Conservation (phyloP, 1,140 invertebrate genomes). For the Mercenaria mercenaria region DNA sequence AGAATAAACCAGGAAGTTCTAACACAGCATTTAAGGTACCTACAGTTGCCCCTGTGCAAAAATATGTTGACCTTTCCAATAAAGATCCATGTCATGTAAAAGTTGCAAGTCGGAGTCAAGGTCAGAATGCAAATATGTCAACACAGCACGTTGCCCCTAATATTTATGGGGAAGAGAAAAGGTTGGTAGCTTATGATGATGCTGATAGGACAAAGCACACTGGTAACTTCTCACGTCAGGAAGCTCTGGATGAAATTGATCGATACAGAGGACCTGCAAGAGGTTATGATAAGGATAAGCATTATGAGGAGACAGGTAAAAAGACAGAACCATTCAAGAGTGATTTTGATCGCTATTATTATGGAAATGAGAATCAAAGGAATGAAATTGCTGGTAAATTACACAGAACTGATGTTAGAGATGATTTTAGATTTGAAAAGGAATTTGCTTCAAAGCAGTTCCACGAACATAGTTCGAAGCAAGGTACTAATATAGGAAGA, state of each 20-base stretch:
- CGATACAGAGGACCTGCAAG: background rate
- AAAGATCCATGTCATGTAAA: background rate
- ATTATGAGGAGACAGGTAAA: background rate
- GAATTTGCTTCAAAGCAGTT: background rate
- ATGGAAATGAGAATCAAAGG: background rate
- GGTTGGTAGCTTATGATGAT: slow-evolving; percentile 26
- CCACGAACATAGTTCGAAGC: background rate
- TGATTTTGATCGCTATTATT: slow-evolving; percentile 43
- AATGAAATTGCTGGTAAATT: slow-evolving; percentile 10
- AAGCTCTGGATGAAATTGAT: slow-evolving; percentile 48
- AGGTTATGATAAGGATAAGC: background rate
- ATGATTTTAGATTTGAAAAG: background rate
- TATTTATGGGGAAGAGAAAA: background rate
- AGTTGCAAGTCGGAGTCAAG: background rate
- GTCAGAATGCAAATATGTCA: background rate
- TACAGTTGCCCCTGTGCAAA: background rate
- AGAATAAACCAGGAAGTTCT: background rate
- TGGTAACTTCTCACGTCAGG: background rate
- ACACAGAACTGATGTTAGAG: background rate
- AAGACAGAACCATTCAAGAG: slow-evolving; percentile 19
- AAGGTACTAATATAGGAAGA: background rate
- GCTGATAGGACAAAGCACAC: background rate
- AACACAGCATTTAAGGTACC: slow-evolving; percentile 28
- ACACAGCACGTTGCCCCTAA: background rate
- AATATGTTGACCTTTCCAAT: background rate